Evolutionary conservation across 2,888 invertebrate genomes (phyloP), one percentile per base, ranked within the genome.

Genomic region (Hydraecia micacea): DNA sequence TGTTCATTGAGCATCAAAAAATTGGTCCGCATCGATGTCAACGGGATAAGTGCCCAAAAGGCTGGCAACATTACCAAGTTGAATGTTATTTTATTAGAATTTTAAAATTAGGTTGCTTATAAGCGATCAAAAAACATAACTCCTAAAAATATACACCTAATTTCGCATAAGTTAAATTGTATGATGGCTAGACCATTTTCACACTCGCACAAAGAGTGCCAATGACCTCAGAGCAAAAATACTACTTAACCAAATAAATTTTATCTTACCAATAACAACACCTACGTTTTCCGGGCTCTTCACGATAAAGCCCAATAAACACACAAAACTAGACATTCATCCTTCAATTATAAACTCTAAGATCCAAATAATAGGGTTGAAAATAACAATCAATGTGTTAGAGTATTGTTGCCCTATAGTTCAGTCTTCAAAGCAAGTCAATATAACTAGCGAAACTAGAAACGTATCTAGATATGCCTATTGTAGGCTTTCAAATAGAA

Each of bases 401-500:
- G 7, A 36, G 39, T 69, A 28, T 69, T 32, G 67, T 70, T 75
- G 21, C 21, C 60, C 36, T 66, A 81, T 79, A 80, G 81, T 60
- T 66, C 49, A 71, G 73, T 79, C 36, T 79, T 81, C 52, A 77
- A 52, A 80, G 82, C 71, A 68, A 80, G 77, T 83, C 86, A 84
- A 84, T 88, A 84, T 75, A 77, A 39, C 73, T 66, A 77, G 70
- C 79, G 55, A 78, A 81, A 78, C 80, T 77, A 73, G 70, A 79
- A 58, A 77, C 73, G 72, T 77, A 79, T 81, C 76, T 79, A 87
- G 82, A 84, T 86, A 87, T 60, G 81, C 66, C 87, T 81, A 85
- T 89, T 90, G 88, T 90, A 68, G 21, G 77, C 39, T 63, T 71
- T 68, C 25, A 77, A 81, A 87, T 89, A 85, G 84, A 87, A 88